phyloP scores from a whole-genome alignment of 2,888 invertebrate species.

The Chrysotoxum bicinctum region DNA sequence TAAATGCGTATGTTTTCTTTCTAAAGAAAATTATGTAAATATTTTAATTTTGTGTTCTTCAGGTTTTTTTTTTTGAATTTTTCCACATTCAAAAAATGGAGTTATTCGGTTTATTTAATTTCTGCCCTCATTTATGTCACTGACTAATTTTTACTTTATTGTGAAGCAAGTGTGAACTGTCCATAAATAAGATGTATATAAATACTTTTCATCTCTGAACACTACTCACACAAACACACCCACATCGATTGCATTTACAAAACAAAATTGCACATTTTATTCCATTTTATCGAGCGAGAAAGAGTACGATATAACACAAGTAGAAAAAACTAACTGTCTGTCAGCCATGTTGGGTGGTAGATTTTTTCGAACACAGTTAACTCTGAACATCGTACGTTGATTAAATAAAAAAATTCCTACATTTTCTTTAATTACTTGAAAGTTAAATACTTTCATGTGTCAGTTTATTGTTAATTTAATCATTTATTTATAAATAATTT shows the following conservation, averaged over 20 bases:
- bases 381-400: slow-evolving; percentile 36
- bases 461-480: neutral
- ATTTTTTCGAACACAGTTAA: slow-evolving; percentile 58
- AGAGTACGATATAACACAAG: neutral
- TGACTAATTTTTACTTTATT: too few relatives aligned
- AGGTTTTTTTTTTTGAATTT: too few relatives aligned
- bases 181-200: neutral
- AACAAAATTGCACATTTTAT: slow-evolving; percentile 26
- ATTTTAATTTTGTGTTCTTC: too few relatives aligned
- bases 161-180: neutral
- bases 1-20: too few relatives aligned
- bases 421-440: slow-evolving; percentile 32
- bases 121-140: too few relatives aligned
- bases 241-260: neutral
- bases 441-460: slow-evolving; percentile 1
- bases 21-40: too few relatives aligned
- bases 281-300: slow-evolving; percentile 25
- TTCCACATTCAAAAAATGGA: too few relatives aligned
- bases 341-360: slow-evolving; percentile 69
- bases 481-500: neutral
- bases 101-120: too few relatives aligned
- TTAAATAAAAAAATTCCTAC: slow-evolving; percentile 30
- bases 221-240: slow-evolving; percentile 17
- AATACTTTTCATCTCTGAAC: slow-evolving; percentile 17
- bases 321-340: slow-evolving; percentile 62